These are phyloP conservation scores for Drosophila subobscura DNA, from an alignment of 1,140 invertebrate species.

Conservation along the genomic window DNA sequence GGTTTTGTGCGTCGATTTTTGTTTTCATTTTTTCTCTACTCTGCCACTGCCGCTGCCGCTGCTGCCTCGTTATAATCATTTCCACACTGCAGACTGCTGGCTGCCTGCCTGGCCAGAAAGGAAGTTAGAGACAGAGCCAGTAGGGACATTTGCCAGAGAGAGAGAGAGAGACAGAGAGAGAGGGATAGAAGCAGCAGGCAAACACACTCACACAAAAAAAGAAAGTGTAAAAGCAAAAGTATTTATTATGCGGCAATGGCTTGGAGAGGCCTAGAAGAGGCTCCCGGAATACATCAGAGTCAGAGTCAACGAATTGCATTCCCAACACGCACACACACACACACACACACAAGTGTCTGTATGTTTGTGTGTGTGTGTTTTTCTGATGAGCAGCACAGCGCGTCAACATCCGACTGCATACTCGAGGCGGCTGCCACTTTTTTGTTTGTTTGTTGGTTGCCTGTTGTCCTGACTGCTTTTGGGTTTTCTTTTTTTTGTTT, in stretches of 20 bases:
- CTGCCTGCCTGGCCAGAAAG: too few relatives aligned
- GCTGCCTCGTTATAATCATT: conserved; percentile 64
- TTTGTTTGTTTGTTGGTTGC: conserved; percentile 42
- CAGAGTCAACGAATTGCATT: conserved; percentile 55
- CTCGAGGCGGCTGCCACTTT: conserved; percentile 54
- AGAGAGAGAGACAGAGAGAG: neutral
- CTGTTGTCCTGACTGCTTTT: conserved; percentile 8
- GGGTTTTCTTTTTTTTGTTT: conserved; percentile 25
- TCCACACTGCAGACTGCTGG: conserved; percentile 9
- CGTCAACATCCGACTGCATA: conserved; percentile 65
- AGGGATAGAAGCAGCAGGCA: neutral
- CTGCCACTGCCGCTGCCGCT: conserved; percentile 12
- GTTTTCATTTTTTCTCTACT: conserved; percentile 51
- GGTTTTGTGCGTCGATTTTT: conserved; percentile 59
- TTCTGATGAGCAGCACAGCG: conserved; percentile 25
- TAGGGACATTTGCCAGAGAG: neutral
- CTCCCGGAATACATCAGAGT: conserved; percentile 44
- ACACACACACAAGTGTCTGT: conserved; percentile 7
- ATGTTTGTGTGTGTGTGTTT: conserved; percentile 17
- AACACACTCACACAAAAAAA: conserved; percentile 39
- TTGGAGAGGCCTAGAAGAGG: conserved; percentile 48
- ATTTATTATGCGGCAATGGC: conserved; percentile 72
- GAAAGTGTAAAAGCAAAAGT: conserved; percentile 80
- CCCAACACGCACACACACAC: conserved; percentile 22
- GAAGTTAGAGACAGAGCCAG: too few relatives aligned